Percentiles rank a stretch among this genome's conserved stretches.
Conservation (phyloP, 2,113 vertebrate genomes). For the Coracopsis vasa region DNA sequence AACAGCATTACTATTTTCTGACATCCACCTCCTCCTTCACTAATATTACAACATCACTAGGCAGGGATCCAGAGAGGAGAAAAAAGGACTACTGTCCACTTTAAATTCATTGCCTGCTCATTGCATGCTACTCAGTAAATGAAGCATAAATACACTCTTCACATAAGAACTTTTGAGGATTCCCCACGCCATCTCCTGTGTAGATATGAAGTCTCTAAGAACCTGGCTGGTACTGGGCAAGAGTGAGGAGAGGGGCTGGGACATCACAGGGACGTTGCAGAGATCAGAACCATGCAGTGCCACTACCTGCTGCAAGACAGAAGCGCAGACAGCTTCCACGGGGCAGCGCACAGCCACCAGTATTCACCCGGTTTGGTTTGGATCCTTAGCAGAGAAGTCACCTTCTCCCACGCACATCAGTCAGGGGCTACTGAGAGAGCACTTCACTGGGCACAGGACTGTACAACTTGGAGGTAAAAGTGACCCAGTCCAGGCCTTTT, state of each 20-base stretch:
- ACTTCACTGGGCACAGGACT: not conserved
- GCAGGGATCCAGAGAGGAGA: not conserved
- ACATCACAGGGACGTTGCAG: not conserved
- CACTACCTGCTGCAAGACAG: not conserved
- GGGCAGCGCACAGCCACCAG: not conserved
- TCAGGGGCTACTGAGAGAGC: not conserved
- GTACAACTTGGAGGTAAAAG: not conserved
- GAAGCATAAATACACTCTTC: not conserved
- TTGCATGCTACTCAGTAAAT: not conserved
- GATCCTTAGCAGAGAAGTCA: conserved; percentile 9
- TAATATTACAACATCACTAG: not conserved
- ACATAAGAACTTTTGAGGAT: not conserved
- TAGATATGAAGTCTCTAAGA: not conserved
- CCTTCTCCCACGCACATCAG: not conserved
- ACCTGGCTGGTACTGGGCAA: not conserved
- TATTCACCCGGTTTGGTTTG: not conserved
- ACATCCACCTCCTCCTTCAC: not conserved
- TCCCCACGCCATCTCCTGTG: not conserved
- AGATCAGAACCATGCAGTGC: not conserved
- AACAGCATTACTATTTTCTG: not conserved
- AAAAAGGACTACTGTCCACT: not conserved
- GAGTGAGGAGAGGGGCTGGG: not conserved
- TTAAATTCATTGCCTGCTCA: not conserved
- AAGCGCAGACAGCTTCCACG: not conserved
- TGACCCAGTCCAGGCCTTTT: not conserved